Conservation (phyloP, 1,140 invertebrate genomes). For the Dendrolimus kikuchii region DNA sequence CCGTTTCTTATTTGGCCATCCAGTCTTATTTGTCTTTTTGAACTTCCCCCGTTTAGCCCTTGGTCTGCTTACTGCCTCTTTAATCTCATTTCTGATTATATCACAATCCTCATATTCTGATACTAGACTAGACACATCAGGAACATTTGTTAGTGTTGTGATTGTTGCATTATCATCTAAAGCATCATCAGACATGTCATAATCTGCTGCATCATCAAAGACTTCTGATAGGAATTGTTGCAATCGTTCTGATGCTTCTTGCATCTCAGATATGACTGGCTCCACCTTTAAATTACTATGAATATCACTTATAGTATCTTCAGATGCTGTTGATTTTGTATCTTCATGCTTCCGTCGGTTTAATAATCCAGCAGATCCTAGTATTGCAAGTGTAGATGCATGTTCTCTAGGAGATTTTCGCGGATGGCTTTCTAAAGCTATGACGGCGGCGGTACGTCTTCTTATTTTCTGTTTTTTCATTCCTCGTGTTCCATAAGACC, state of each 20-base stretch:
- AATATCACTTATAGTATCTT: slow-evolving; percentile 61
- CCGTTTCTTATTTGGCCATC: slow-evolving; percentile 66
- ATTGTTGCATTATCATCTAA: slow-evolving; percentile 42
- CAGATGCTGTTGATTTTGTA: slow-evolving; percentile 60
- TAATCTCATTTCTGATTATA: slow-evolving; percentile 56
- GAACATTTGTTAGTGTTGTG: slow-evolving; percentile 36
- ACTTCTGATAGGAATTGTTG: slow-evolving; percentile 62
- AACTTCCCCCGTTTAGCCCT: slow-evolving; percentile 45
- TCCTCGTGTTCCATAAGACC: slow-evolving; percentile 59
- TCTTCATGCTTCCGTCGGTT: slow-evolving; percentile 72
- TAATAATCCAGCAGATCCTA: slow-evolving; percentile 75
- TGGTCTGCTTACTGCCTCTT: slow-evolving; percentile 24
- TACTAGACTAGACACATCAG: slow-evolving; percentile 53
- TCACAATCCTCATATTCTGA: slow-evolving; percentile 59
- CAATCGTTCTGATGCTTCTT: slow-evolving; percentile 55
- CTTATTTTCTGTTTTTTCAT: slow-evolving; percentile 58
- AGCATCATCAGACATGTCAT: slow-evolving; percentile 49
- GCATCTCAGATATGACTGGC: slow-evolving; percentile 39
- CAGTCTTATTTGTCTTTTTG: slow-evolving; percentile 69
- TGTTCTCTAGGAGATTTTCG: slow-evolving; percentile 89
- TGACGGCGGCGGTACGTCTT: slow-evolving; percentile 40
- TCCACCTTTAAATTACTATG: slow-evolving; percentile 44
- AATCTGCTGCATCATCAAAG: slow-evolving; percentile 59
- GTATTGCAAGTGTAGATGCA: slow-evolving; percentile 86
- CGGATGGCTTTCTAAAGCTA: slow-evolving; percentile 74